Percentiles rank a stretch among this genome's conserved stretches.
These are phyloP conservation scores for Flexamia atlantica DNA, from an alignment of 2,888 invertebrate species.

Conservation along the genomic window DNA sequence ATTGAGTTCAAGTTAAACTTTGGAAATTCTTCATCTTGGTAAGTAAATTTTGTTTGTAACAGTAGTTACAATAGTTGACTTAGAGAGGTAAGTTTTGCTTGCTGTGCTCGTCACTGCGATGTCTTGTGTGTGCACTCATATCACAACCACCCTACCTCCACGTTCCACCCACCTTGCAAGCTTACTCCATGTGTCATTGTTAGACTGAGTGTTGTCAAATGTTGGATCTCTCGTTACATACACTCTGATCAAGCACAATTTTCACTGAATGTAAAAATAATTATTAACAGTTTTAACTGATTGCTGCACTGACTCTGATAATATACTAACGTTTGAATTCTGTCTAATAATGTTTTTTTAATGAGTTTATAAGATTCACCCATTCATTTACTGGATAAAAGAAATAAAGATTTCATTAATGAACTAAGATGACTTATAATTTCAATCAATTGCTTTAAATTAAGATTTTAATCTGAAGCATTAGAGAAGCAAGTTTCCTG, in stretches of 20 bases:
- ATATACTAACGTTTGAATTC: neutral
- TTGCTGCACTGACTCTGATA: neutral
- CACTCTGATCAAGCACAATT: neutral
- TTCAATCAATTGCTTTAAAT: no score
- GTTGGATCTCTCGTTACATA: neutral
- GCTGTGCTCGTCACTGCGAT: conserved; percentile 28
- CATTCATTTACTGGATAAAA: no score
- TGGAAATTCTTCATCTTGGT: neutral
- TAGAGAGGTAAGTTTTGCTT: conserved; percentile 38
- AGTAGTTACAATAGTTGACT: neutral
- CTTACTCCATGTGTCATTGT: neutral
- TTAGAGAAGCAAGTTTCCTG: no score
- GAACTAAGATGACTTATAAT: no score
- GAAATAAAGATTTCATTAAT: no score
- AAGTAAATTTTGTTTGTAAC: neutral
- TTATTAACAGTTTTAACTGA: neutral
- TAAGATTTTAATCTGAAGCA: no score
- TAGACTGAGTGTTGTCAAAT: neutral
- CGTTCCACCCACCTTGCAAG: conserved; percentile 32
- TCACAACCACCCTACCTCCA: neutral
- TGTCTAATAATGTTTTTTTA: no score
- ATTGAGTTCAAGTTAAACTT: no score
- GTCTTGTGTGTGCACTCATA: conserved; percentile 37
- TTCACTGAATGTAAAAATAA: neutral
- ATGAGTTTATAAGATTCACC: no score